phyloP scores from a whole-genome alignment of 2,797 vertebrate species.

The Enteromius trimaculatus region DNA sequence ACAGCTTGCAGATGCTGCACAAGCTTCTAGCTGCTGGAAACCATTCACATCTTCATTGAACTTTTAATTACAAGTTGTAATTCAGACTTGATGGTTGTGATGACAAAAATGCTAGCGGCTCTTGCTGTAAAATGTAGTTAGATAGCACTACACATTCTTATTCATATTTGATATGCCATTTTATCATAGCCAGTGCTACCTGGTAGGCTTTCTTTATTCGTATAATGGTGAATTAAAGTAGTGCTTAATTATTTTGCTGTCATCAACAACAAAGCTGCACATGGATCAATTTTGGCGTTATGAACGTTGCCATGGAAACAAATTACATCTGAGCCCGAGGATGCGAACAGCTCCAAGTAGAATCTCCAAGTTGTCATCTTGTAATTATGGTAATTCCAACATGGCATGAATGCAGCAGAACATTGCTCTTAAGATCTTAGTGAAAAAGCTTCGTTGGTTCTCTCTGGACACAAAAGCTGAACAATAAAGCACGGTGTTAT shows the following conservation, averaged over 20 bases:
- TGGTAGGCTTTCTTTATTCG: background rate
- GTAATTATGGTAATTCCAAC: conserved; percentile 37
- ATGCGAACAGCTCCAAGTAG: conserved; percentile 26
- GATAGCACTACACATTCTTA: background rate
- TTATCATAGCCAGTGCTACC: background rate
- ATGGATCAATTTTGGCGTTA: conserved; percentile 44
- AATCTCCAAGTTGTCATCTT: conserved; percentile 28
- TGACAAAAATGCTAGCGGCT: background rate
- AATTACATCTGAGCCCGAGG: conserved; percentile 17
- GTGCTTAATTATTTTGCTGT: conserved; percentile 38
- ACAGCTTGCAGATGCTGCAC: background rate
- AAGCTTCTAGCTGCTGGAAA: background rate
- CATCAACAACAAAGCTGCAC: conserved; percentile 44
- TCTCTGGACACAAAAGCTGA: conserved; percentile 13
- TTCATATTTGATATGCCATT: background rate
- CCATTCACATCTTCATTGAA: background rate
- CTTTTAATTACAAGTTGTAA: conserved; percentile 2
- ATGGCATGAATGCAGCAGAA: conserved; percentile 6
- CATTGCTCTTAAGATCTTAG: background rate
- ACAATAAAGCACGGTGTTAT: background rate
- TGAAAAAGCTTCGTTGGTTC: background rate
- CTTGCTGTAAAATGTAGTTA: background rate
- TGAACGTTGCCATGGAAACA: conserved; percentile 45
- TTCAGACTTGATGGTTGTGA: conserved; percentile 5
- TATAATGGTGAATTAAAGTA: conserved; percentile 19